Evolutionary conservation across 2,113 vertebrate species (phyloP), one percentile per base, ranked within the genome.

Genomic region (Fregata magnificens): DNA sequence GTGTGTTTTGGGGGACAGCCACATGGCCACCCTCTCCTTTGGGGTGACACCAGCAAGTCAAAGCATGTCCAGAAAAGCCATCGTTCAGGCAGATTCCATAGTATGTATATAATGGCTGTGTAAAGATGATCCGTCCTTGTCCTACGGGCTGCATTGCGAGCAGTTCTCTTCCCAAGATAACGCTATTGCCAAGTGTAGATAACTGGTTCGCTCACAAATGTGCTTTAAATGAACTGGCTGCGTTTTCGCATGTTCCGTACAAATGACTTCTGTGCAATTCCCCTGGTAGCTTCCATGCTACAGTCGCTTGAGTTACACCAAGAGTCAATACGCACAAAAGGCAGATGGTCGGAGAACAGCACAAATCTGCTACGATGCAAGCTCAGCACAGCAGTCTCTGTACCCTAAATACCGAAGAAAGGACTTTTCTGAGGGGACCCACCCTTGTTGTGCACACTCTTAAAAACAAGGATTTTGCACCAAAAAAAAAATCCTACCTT

Each of bases 401-500:
- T 69, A 74, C 56, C 97, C 88, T 28, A 62, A 70, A 44, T 44
- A 71, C 71, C 47, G 2, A 52, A 91, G 67, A 71, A 45, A n/a
- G 24, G 76, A 80, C 45, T 96, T 95, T 90, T n/a, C 82, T 26
- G 59, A 61, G 58, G 86, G 71, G 76, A 83, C 73, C 42, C 89
- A 83, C 79, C 90, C 87, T 49, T 59, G 59, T 42, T 66, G 8
- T 67, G 45, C 63, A 36, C 49, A 14, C 86, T 65, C 74, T 49
- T 15, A 58, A 91, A 67, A 56, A 58, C 55, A 70, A 93, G 9
- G 88, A 83, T 95, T 93, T 61, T 91, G 77, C 79, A 36, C 61
- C 56, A 13, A 91, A 93, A 82, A 69, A 85, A 90, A 16, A 83
- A 79, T 50, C 95, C 96, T 93, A 97, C 94, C 94, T 97, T 97